Base-by-base conservation (phyloP, 2,113 vertebrate genomes). In the Pimephales promelas region DNA sequence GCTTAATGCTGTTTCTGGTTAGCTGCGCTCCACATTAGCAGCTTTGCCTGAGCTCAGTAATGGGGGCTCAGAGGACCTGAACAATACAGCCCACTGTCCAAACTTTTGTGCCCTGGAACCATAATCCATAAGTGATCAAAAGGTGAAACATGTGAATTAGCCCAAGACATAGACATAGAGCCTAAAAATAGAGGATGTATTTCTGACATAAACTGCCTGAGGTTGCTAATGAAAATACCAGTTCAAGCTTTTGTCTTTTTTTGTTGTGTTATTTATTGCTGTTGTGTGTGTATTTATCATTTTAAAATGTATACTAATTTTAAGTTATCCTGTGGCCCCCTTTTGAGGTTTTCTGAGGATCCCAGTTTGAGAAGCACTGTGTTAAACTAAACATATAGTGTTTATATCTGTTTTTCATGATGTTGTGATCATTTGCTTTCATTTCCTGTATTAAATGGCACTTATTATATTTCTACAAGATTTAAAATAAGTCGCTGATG, bases 181-280 rank as follows among this genome's bases (percentile, higher is more conserved):
- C 77, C 86, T 83, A 88, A 86, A 90, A 89, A 89, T 89, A 89
- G 79, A 8, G 34, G 52, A 52, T 86, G 70, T 78, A 71, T 86
- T 80, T 79, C 56, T 0, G 81, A 85, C 86, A 74, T 81, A 47
- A 81, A 71, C 45, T 45, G 71, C 84, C 84, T 81, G 88, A 59
- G 4, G 88, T 88, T 90, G 87, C 89, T 89, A 88, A 47, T 88
- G 88, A 88, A 90, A 88, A 89, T 88, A 61, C 70, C 20, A 62
- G 76, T 84, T 83, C 54, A 82, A 62, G n/a, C 43, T 6, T 28
- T 47, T 43, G 61, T 79, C 56, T 31, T 24, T 31, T 24, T 36
- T 59, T 14, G 43, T n/a, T 56, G 61, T 20, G 7, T 81, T 61
- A 82, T 78, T 78, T 54, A 73, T 77, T 81, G 28, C 52, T 40